Base-by-base conservation (phyloP, 2,113 vertebrate species). In the Phaethornis superciliosus region DNA sequence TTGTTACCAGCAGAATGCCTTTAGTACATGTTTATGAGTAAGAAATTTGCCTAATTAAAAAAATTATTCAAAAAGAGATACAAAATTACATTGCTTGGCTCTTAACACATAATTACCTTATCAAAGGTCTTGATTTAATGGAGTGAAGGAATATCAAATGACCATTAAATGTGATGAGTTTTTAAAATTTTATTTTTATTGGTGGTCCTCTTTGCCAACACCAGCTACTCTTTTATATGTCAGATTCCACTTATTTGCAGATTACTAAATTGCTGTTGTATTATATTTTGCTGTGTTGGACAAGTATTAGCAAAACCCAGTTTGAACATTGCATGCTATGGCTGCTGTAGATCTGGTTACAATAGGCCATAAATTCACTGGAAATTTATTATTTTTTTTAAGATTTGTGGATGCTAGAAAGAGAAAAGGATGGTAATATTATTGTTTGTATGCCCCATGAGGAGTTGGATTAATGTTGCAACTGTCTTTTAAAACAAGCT, bases 301-400 rank as follows among this genome's bases (percentile, higher is more conserved):
- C 8, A 69, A 74, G 21, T 17, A 54, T 23, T 59, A 81, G 9
- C 37, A 49, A 47, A 63, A 79, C 0, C 0, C 2, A 26, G 8
- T 79, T 58, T 88, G 49, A 47, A 51, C 28, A 19, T 8, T 59
- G 22, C 4, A 2, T 46, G 12, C 22, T 54, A 5, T 27, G 32
- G 52, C 33, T 68, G 17, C 22, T 79, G 28, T 28, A 81, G 59
- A 14, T 40, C 35, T 65, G 28, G 56, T 65, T 78, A 58, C 13
- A 85, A 30, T 8, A 79, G 30, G 16, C 12, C 22, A 58, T 35
- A 76, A 54, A 74, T 47, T 60, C 5, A 12, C 22, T 4, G n/a
- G 35, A 62, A n/a, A 1, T 42, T 42, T 32, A 22, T 7, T 27
- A 15, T 27, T 33, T 49, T 60, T 46, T 63, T 54, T 42, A 52